Base-by-base conservation (phyloP, 2,888 invertebrate species). In the Myopa testacea region DNA sequence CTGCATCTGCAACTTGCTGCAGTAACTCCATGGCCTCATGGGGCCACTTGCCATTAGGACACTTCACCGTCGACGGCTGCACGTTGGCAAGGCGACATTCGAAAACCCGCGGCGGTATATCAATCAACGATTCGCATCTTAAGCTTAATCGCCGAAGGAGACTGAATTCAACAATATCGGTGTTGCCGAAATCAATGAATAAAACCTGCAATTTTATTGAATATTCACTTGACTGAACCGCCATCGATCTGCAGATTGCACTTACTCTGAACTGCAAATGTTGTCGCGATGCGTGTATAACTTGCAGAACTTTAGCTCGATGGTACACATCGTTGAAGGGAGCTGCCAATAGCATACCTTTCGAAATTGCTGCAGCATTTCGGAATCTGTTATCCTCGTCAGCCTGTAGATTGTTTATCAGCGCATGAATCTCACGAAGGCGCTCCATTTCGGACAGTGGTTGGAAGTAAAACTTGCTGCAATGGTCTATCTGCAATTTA, bases 181-280 rank as follows among this genome's bases (percentile, higher is more conserved):
- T 90, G 82, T 93, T 92, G 19, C 97, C 97, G 87, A 92, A 94
- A 90, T 98, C 97, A 73, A 97, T 92, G 86, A 94, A 96, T 74
- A 92, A 90, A 5, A 96, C 92, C 92, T 94, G 19, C 40, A 67
- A 38, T 1, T 16, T 45, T 16, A 58, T 4, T 67, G 65, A 50
- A n/a, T 65, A 70, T 12, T 19, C 37, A 10, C 6, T 34, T 12
- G 6, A 52, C 52, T 62, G 62, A n/a, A 10, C 45, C 6, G 26
- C 26, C 4, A 26, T 62, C 6, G 26, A 62, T 62, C 8, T 26
- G 60, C 12, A 16, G 37, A 10, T 37, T 38, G 75, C 55, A 72
- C 65, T 68, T 77, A 85, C 86, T 78, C 83, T 77, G 75, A 88
- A 88, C 75, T 84, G 81, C 12, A 86, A 82, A 69, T 80, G 80